Evolutionary conservation across 2,888 invertebrate species (phyloP).

Genomic region (Aromia moschata): DNA sequence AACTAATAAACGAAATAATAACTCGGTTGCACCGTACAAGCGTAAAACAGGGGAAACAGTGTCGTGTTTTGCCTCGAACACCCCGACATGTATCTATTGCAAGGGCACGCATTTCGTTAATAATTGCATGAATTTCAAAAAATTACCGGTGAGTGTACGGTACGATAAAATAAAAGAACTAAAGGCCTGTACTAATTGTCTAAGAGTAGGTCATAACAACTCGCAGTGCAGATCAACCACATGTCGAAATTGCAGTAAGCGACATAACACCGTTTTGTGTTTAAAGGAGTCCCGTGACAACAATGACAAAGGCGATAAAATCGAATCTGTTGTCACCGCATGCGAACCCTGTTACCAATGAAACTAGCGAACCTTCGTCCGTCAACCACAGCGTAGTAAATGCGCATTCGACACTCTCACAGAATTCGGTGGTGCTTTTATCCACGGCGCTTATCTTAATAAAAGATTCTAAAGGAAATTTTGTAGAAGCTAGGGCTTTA

Average conservation of each 20-base stretch:
- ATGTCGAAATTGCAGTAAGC: conserved; percentile 5
- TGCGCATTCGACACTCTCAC: no score
- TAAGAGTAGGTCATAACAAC: conserved; percentile 1
- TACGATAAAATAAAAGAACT: not conserved
- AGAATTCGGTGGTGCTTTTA: conserved; percentile 14
- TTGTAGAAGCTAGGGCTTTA: conserved; percentile 14
- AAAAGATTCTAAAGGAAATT: not conserved
- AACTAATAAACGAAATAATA: not conserved
- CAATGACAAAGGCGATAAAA: no score
- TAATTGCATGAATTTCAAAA: not conserved
- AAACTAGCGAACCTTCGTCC: not conserved
- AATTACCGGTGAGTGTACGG: not conserved
- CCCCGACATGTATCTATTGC: not conserved
- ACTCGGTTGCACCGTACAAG: no score
- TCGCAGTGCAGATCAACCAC: not conserved
- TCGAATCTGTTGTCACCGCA: no score
- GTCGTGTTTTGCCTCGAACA: not conserved
- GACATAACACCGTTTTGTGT: conserved; percentile 5
- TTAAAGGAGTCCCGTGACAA: not conserved
- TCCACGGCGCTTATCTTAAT: conserved; percentile 12
- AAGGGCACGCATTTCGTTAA: not conserved
- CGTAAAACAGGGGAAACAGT: no score
- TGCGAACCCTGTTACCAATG: no score
- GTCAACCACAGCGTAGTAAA: no score
- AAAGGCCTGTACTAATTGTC: conserved; percentile 7